These are phyloP conservation scores for Chromoteleia sp. DNA, from an alignment of 2,888 invertebrate genomes.

Conservation along the genomic window DNA sequence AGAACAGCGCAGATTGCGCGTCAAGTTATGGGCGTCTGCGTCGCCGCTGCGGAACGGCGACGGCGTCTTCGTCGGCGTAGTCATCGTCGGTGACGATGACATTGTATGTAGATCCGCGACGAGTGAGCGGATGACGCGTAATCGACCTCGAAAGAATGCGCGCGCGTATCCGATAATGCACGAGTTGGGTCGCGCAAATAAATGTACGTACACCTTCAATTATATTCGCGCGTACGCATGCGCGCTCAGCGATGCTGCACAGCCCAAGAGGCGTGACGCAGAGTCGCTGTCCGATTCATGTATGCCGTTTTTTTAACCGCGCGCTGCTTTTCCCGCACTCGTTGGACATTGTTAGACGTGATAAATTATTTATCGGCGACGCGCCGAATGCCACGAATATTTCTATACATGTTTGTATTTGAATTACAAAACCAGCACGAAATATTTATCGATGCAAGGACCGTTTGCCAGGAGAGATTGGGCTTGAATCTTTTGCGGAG, in stretches of 20 bases:
- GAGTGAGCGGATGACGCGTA: constrained; percentile 73
- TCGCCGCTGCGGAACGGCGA: constrained; percentile 26
- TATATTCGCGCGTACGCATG: constrained; percentile 44
- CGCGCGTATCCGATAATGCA: constrained; percentile 64
- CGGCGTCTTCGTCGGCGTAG: constrained; percentile 13
- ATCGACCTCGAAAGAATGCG: constrained; percentile 76
- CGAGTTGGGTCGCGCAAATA: constrained; percentile 54
- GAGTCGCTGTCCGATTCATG: constrained; percentile 54
- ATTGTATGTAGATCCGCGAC: constrained; percentile 77
- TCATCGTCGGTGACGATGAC: constrained; percentile 60
- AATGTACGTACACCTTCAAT: constrained; percentile 56
- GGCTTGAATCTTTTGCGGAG: too few species aligned
- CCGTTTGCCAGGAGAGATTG: not conserved
- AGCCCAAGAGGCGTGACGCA: constrained; percentile 47
- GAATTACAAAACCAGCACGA: constrained; percentile 35
- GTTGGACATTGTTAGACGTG: constrained; percentile 35
- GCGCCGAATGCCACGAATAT: constrained; percentile 23
- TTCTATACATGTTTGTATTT: constrained; percentile 25
- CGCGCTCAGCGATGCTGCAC: constrained; percentile 29
- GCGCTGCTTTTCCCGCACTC: constrained; percentile 25
- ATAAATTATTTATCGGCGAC: constrained; percentile 47
- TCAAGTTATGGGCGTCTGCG: constrained; percentile 35
- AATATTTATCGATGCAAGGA: constrained; percentile 19
- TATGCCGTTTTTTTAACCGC: constrained; percentile 39
- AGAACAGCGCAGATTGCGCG: constrained; percentile 14